Evolutionary conservation across 2,888 invertebrate genomes (phyloP), one percentile per base, ranked within the genome.

Genomic region (Dascillus cervinus): DNA sequence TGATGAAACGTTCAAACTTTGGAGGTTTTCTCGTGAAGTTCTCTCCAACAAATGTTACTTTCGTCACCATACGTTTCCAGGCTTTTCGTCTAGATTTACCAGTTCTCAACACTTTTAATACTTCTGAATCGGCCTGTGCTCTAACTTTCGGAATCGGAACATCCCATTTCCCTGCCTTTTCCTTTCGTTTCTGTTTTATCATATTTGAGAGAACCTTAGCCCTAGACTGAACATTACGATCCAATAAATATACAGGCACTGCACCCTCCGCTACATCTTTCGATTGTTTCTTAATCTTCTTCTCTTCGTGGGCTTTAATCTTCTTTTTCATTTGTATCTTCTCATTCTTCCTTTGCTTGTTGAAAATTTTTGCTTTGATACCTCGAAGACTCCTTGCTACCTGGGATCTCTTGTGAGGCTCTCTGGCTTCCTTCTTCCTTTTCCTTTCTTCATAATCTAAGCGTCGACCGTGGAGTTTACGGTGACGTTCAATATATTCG

Each of bases 21-120:
- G 97, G 98, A 11, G 98, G 98, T 70, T 99, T 99, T 22, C 98
- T 73, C 1, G 98, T 99, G 60, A 98, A 98, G 34, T 87, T 89
- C 60, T 99, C 98, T 0, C 97, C 97, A 2, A 99, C 98, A 66
- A 79, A 99, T 26, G 90, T 90, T 0, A 94, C 94, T 72, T 97
- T 99, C 0, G 97, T 98, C 0, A 98, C 96, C 95, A 98, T 96
- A 35, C 98, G 73, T 58, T 98, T 99, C 98, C 98, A 98, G 0
- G 90, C 91, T 69, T 98, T 98, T 32, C 94, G 70, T 60, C 82
- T 89, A 0, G 90, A 72, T 67, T 96, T 97, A 19, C 97, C 97
- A 3, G 86, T 82, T 54, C 82, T 84, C 0, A 97, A 63, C 0
- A 95, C 87, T 71, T 82, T 91, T 60, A 98, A 94, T 0, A 97